Base-by-base conservation (phyloP, 2,113 vertebrate genomes). In the Pterocles gutturalis region DNA sequence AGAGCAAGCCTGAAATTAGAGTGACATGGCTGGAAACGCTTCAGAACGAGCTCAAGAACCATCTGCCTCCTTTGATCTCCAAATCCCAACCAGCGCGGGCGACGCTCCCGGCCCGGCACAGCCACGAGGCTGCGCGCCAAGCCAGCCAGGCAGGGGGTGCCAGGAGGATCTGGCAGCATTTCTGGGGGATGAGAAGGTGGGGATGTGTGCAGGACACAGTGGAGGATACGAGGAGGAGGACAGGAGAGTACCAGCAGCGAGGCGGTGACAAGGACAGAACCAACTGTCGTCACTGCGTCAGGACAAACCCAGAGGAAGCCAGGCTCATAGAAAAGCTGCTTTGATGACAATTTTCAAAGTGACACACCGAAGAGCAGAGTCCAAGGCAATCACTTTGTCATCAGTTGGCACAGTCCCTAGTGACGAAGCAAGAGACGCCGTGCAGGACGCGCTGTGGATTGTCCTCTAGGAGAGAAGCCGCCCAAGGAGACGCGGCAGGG, bases 231-330 rank as follows among this genome's bases (percentile, higher is more conserved):
- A 16, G 2, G 64, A 70, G 10, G 38, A 48, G 17, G 77, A 20
- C 0, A 7, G 45, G n/a, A 38, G 29, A 34, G 31, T 2, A 4
- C 28, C 13, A 24, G 61, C 36, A 26, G 16, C 2, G 21, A 49
- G 34, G 61, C 0, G 3, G 28, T 26, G 54, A 43, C 41, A 26
- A 29, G 62, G 36, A 76, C 10, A 64, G 49, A 60, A 18, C 33
- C 2, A 41, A 10, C 1, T 17, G 77, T 26, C 0, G 0, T 43
- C 53, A 9, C 0, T 6, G 43, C 5, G 19, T 3, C 1, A 24
- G 51, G 45, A 70, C 55, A 70, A 31, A 31, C 8, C 62, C 54
- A 4, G 1, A 8, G 62, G 57, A 45, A 38, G 36, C 17, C 76
- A 25, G 48, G 66, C 62, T 45, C 18, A 2, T 13, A 22, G 29